phyloP scores from a whole-genome alignment of 2,888 invertebrate genomes.

The Gymnoscelis rufifasciata region DNA sequence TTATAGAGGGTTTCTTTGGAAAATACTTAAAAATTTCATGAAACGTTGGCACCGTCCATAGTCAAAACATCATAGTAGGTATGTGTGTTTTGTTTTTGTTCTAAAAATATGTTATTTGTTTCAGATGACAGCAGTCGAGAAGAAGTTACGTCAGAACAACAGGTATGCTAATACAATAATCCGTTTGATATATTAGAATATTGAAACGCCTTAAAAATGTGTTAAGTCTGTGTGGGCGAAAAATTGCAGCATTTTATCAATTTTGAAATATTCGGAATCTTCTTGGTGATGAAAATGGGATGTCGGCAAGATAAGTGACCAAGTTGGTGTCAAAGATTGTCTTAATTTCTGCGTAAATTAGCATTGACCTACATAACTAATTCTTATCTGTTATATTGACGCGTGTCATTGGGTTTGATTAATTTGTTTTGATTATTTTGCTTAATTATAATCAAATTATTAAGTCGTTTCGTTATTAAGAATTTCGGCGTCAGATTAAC shows the following conservation, averaged over 20 bases:
- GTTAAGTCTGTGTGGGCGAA: slow-evolving; percentile 5
- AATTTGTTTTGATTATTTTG: too few species aligned
- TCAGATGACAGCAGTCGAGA: slow-evolving; percentile 74
- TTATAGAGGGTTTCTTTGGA: too few species aligned
- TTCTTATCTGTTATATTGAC: neutral
- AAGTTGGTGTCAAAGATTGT: neutral
- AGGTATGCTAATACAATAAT: slow-evolving; percentile 47
- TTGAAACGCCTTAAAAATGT: slow-evolving; percentile 3
- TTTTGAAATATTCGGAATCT: slow-evolving; percentile 3
- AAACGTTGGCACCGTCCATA: too few species aligned
- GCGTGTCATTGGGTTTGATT: neutral
- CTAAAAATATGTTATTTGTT: too few species aligned
- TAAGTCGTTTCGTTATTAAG: too few species aligned
- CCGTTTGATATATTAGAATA: slow-evolving; percentile 10
- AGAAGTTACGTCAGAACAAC: slow-evolving; percentile 67
- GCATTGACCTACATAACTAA: slow-evolving; percentile 1
- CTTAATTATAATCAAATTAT: too few species aligned
- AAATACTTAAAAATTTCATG: too few species aligned
- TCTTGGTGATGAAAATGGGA: neutral
- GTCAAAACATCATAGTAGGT: too few species aligned
- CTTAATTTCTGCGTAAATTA: neutral
- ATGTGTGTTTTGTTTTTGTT: too few species aligned
- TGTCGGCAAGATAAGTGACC: neutral
- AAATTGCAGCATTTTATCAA: slow-evolving; percentile 7
- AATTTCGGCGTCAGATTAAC: too few species aligned